A percentile compares a stretch with the other conserved stretches of the same genome.
Conservation (phyloP, 1,140 invertebrate species). For the Galendromus occidentalis region DNA sequence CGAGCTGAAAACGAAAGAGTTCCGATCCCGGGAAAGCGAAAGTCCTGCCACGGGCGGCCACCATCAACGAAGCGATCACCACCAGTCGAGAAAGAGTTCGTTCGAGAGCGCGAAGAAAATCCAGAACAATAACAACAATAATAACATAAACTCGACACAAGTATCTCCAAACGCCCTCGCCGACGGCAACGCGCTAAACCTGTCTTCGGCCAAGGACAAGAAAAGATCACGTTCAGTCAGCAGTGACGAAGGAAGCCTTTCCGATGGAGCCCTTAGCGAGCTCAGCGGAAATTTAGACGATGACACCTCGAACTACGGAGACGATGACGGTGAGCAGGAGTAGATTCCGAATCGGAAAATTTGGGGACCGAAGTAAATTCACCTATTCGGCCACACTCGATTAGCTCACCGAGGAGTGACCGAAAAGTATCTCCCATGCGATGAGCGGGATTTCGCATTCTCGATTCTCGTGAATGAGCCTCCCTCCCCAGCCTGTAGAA, state of each 20-base stretch:
- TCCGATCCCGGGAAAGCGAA: not conserved
- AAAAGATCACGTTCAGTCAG: slow-evolving; percentile 1
- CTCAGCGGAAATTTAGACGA: not conserved
- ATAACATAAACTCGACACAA: not conserved
- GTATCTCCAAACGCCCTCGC: not conserved
- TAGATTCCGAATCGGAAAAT: no score
- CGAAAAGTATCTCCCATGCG: no score
- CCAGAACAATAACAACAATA: slow-evolving; percentile 5
- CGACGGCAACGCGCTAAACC: not conserved
- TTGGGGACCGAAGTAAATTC: no score
- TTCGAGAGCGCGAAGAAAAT: slow-evolving; percentile 9
- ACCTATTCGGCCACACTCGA: no score
- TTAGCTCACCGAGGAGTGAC: no score
- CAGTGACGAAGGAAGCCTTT: slow-evolving; percentile 9
- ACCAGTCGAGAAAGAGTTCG: slow-evolving; percentile 3
- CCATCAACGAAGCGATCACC: not conserved
- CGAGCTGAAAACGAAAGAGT: not conserved
- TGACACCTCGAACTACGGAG: slow-evolving; percentile 10
- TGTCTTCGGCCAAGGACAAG: not conserved
- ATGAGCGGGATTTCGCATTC: no score
- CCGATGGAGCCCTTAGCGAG: slow-evolving; percentile 4
- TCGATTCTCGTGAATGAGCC: no score
- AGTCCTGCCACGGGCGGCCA: not conserved
- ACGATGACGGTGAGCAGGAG: not conserved
- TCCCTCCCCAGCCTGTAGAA: no score